These are phyloP conservation scores for Cylas formicarius DNA, from an alignment of 1,140 invertebrate genomes.

Conservation along the genomic window DNA sequence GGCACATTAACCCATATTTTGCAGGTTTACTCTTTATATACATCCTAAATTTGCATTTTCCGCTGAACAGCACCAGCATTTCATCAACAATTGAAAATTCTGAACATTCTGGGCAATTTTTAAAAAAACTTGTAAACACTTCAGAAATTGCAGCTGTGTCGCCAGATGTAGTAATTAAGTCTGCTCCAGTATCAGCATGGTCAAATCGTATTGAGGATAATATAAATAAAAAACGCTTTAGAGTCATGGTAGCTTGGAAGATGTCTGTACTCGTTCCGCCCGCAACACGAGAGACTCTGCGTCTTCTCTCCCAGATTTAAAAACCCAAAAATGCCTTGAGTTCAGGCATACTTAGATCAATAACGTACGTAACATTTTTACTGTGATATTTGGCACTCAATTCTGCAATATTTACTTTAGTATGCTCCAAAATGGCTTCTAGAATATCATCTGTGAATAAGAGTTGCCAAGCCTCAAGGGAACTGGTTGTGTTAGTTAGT, in stretches of 20 bases:
- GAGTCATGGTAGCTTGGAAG: conserved; percentile 16
- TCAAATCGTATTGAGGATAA: conserved; percentile 15
- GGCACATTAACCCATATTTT: conserved; percentile 11
- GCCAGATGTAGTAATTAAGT: conserved; percentile 6
- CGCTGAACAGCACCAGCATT: conserved; percentile 11
- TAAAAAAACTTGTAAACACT: conserved; percentile 13
- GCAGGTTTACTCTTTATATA: conserved; percentile 15
- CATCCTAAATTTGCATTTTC: conserved; percentile 10
- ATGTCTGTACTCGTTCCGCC: conserved; percentile 13
- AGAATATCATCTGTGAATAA: conserved; percentile 12
- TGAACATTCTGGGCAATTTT: conserved; percentile 12
- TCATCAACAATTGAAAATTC: conserved; percentile 11
- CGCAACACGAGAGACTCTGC: conserved; percentile 5
- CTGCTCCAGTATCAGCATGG: conserved; percentile 10
- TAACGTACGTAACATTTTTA: conserved; percentile 1
- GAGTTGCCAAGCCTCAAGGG: conserved; percentile 4
- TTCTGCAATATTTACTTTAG: conserved; percentile 10
- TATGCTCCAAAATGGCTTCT: conserved; percentile 10
- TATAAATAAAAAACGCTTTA: conserved; percentile 13
- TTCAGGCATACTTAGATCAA: conserved; percentile 7
- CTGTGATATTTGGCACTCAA: conserved; percentile 5
- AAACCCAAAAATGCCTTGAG: conserved; percentile 12
- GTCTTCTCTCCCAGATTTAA: conserved; percentile 13
- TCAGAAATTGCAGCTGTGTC: conserved; percentile 12
- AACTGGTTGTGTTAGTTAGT: not conserved